Evolutionary conservation across 2,888 invertebrate species (phyloP).

Genomic region (Argyra leucocephala): DNA sequence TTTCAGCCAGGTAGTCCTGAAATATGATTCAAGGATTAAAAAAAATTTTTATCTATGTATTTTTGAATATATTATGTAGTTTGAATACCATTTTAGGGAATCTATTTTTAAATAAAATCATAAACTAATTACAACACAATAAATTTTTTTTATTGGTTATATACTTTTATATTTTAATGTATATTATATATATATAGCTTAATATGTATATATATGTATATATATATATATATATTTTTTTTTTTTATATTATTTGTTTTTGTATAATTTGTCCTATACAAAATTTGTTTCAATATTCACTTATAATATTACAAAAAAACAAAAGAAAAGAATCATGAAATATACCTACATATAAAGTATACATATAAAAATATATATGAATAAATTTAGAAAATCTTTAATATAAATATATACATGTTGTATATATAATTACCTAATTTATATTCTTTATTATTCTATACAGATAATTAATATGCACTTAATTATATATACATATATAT

Average conservation of each 20-base stretch:
- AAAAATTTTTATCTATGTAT: too few species aligned
- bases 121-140: background rate
- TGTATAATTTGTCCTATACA: background rate
- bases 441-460: slow-evolving; percentile 1
- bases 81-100: too few species aligned
- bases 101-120: background rate
- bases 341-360: background rate
- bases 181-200: background rate
- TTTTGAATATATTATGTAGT: too few species aligned
- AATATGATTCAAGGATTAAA: too few species aligned
- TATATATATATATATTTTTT: background rate
- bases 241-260: background rate
- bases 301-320: background rate
- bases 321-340: background rate
- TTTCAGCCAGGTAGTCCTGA: too few species aligned
- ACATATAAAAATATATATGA: too few species aligned
- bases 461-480: background rate
- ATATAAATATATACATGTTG: background rate
- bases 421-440: background rate
- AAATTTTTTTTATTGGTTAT: background rate
- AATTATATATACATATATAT: background rate
- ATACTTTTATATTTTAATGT: background rate
- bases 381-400: too few species aligned
- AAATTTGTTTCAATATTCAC: background rate
- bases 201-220: background rate